These are phyloP conservation scores for Ptychodera flava DNA, from an alignment of 35 echinoderm and acorn worm genomes.

Conservation along the genomic window DNA sequence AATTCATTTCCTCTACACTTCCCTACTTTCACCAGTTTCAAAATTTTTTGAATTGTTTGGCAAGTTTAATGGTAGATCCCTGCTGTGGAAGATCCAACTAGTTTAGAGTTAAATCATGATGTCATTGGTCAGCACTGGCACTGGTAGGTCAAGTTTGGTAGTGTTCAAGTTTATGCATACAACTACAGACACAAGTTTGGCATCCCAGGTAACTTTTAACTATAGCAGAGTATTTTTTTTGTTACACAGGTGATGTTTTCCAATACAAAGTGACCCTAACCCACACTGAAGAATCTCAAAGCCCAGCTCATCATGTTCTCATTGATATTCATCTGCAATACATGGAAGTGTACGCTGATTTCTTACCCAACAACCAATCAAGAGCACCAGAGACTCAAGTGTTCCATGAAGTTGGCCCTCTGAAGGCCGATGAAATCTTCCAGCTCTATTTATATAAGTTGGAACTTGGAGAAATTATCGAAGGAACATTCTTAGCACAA, in stretches of 20 bases:
- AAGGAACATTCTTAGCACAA: constrained; percentile 56
- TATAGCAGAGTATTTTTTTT: too few species aligned
- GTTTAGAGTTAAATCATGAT: too few species aligned
- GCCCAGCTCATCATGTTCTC: constrained; percentile 50
- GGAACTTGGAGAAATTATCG: constrained; percentile 32
- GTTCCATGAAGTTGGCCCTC: neutral
- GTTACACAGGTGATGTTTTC: constrained; percentile 67
- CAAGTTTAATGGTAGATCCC: too few species aligned
- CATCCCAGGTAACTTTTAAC: too few species aligned
- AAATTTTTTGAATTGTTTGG: too few species aligned
- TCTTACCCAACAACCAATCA: constrained; percentile 39
- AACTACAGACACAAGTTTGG: too few species aligned
- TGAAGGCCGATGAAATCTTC: constrained; percentile 37
- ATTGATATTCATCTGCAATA: constrained; percentile 48
- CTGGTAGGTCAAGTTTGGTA: too few species aligned
- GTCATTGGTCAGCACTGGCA: too few species aligned
- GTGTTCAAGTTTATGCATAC: too few species aligned
- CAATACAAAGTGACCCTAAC: constrained; percentile 41
- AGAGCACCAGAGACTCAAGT: constrained; percentile 30
- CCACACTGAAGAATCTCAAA: constrained; percentile 41
- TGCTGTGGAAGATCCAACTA: too few species aligned
- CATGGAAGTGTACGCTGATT: constrained; percentile 59
- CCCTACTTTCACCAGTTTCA: too few species aligned
- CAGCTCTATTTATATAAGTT: constrained; percentile 60
- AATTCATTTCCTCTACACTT: too few species aligned